Percentiles rank a stretch among this genome's conserved stretches.
Conservation (phyloP, 2,797 vertebrate genomes). For the Lagodon rhomboides region DNA sequence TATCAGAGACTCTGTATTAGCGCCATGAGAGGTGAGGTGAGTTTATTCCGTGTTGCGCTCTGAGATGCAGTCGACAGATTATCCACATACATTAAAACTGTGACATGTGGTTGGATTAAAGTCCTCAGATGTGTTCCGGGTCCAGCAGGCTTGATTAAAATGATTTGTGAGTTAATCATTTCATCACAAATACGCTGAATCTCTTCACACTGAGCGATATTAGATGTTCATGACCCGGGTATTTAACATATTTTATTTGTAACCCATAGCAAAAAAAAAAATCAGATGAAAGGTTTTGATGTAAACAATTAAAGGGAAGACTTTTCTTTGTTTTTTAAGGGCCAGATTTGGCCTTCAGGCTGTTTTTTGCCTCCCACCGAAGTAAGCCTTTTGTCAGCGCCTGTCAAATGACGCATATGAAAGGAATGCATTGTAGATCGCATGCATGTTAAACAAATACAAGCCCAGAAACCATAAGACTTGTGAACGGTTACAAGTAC, state of each 20-base stretch:
- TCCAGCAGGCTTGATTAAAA: neutral
- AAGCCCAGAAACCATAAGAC: neutral
- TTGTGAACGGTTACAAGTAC: too few relatives aligned
- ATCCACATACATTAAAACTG: neutral
- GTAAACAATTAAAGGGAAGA: too few relatives aligned
- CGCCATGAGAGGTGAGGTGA: neutral
- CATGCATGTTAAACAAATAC: neutral
- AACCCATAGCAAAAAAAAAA: neutral
- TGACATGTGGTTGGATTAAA: neutral
- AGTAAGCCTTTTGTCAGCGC: neutral
- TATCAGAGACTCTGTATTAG: constrained; percentile 3
- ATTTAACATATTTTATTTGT: neutral
- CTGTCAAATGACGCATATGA: neutral
- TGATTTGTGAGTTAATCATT: neutral
- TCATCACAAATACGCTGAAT: neutral
- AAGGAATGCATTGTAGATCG: constrained; percentile 3
- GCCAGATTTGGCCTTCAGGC: neutral
- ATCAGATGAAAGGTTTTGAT: neutral
- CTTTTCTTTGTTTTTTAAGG: neutral
- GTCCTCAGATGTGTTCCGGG: neutral
- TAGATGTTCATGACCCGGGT: neutral
- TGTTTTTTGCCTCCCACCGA: neutral
- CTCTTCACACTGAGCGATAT: neutral
- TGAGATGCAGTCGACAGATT: neutral
- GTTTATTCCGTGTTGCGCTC: neutral